phyloP scores from a whole-genome alignment of 2,113 vertebrate species.

The Eulemur macaco region DNA sequence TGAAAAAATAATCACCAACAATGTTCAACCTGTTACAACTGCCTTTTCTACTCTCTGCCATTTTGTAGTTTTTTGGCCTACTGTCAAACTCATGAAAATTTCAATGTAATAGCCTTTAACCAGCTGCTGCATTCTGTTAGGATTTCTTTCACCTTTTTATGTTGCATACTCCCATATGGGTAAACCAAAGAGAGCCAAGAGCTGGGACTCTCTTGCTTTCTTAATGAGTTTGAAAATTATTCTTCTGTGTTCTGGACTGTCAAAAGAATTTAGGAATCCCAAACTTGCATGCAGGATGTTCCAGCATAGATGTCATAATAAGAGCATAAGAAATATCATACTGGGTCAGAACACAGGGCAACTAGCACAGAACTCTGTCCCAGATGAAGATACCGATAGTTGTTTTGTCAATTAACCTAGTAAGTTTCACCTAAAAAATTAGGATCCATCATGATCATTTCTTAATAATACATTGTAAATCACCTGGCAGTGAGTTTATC shows the following conservation, averaged over 20 bases:
- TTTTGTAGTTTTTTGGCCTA: conserved; percentile 75
- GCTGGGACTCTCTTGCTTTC: conserved; percentile 60
- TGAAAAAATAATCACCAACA: conserved; percentile 68
- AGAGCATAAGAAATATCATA: conserved; percentile 33
- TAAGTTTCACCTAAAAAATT: conserved; percentile 36
- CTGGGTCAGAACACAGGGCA: conserved; percentile 3
- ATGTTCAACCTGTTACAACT: conserved; percentile 69
- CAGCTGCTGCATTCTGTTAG: conserved; percentile 75
- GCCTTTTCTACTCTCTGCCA: conserved; percentile 59
- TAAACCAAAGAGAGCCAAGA: conserved; percentile 62
- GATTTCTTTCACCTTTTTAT: conserved; percentile 74
- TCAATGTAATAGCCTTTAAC: conserved; percentile 66
- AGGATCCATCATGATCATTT: neutral
- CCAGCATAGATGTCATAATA: conserved; percentile 23
- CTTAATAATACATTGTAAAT: neutral
- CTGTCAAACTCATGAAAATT: conserved; percentile 74
- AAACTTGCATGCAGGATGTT: neutral
- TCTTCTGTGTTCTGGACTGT: conserved; percentile 59
- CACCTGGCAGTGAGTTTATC: neutral
- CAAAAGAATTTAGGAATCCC: conserved; percentile 49
- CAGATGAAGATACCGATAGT: neutral
- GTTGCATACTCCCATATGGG: conserved; percentile 57
- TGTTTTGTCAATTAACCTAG: neutral
- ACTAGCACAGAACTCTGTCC: conserved; percentile 18
- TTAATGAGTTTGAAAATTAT: conserved; percentile 61